Conservation (phyloP, 2,797 vertebrate species). For the Psittacula echo region DNA sequence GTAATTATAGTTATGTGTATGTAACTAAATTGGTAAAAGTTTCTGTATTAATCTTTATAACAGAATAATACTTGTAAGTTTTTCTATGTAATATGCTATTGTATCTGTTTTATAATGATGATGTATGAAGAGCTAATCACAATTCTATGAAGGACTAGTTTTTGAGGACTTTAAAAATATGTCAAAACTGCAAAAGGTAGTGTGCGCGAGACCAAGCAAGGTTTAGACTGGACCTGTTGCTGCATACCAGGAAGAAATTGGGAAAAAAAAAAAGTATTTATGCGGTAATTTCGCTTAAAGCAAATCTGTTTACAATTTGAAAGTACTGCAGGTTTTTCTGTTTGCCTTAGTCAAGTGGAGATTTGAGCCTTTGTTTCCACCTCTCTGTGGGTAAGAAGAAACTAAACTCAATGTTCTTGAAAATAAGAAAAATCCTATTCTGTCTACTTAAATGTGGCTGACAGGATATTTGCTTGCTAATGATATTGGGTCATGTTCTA, state of each 20-base stretch:
- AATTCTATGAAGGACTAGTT: neutral
- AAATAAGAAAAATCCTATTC: neutral
- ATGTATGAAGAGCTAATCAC: neutral
- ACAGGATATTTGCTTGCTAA: neutral
- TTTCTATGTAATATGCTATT: neutral
- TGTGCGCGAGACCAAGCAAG: neutral
- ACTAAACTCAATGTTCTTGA: neutral
- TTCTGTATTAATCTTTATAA: neutral
- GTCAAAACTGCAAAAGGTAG: neutral
- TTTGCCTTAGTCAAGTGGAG: neutral
- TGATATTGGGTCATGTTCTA: neutral
- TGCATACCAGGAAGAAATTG: neutral
- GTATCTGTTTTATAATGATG: neutral
- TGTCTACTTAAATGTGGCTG: neutral
- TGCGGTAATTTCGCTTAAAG: neutral
- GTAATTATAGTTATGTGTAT: neutral
- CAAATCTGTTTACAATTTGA: neutral
- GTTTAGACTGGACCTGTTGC: neutral
- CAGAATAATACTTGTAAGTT: neutral
- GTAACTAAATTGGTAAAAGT: neutral
- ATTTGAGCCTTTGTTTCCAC: neutral
- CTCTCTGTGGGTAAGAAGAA: neutral
- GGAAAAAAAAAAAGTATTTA: rapidly evolving
- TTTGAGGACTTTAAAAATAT: neutral
- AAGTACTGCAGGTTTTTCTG: neutral